phyloP scores from a whole-genome alignment of 2,888 invertebrate species.

The Teleogryllus oceanicus region DNA sequence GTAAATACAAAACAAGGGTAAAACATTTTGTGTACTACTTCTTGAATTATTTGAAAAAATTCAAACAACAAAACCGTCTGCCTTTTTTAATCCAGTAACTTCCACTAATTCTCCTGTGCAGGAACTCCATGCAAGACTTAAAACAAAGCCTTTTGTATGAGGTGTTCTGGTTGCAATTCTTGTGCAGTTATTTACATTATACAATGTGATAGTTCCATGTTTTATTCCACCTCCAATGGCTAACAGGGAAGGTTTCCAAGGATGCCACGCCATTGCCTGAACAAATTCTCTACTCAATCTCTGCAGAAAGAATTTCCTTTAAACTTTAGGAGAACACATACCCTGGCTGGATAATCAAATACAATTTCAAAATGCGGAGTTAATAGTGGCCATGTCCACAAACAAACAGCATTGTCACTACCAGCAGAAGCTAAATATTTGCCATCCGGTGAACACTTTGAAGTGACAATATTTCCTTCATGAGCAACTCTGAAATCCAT shows the following conservation, averaged over 20 bases:
- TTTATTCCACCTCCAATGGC: slow-evolving; percentile 18
- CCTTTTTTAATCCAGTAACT: slow-evolving; percentile 19
- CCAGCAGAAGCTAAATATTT: slow-evolving; percentile 29
- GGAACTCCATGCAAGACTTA: slow-evolving; percentile 19
- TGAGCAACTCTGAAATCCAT: slow-evolving; percentile 21
- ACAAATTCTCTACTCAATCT: background rate
- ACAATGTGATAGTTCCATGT: background rate
- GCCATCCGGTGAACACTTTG: slow-evolving; percentile 28
- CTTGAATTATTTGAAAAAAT: no score
- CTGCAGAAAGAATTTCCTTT: no score
- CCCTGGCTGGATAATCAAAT: background rate
- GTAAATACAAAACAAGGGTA: no score
- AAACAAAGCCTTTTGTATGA: background rate
- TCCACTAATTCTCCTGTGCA: slow-evolving; percentile 26
- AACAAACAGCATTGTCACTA: slow-evolving; percentile 23
- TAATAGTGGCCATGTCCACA: slow-evolving; percentile 25
- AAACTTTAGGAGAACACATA: background rate
- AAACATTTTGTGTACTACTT: no score
- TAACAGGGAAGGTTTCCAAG: slow-evolving; percentile 23
- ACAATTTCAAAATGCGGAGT: slow-evolving; percentile 26
- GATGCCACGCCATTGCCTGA: slow-evolving; percentile 27
- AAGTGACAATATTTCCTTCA: slow-evolving; percentile 8
- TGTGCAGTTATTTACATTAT: slow-evolving; percentile 18
- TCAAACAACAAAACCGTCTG: no score
- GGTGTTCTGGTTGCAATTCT: background rate